These are phyloP conservation scores for Apis dorsata DNA, from an alignment of 1,140 invertebrate genomes.

Conservation along the genomic window DNA sequence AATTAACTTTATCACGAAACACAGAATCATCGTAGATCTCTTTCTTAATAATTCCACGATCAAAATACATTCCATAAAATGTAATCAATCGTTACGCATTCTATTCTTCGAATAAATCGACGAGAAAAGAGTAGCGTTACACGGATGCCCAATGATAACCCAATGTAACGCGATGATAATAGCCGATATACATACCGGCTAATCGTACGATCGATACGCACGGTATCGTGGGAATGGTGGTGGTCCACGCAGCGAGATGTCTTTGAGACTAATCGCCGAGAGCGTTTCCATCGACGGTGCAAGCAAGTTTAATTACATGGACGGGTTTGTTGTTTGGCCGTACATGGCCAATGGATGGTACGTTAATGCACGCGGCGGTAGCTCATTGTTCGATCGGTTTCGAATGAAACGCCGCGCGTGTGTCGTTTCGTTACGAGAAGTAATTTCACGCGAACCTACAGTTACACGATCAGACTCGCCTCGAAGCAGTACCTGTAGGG, in stretches of 20 bases:
- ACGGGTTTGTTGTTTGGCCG: not conserved
- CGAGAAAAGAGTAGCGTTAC: not conserved
- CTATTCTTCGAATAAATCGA: too few relatives aligned
- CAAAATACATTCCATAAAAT: too few relatives aligned
- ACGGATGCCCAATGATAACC: slow-evolving; percentile 26
- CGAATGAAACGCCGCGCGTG: not conserved
- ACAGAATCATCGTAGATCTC: too few relatives aligned
- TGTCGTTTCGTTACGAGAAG: not conserved
- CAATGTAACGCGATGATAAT: slow-evolving; percentile 38
- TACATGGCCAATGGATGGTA: not conserved
- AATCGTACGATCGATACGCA: slow-evolving; percentile 29
- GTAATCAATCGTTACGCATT: too few relatives aligned
- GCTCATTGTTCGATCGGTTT: not conserved
- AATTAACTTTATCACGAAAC: too few relatives aligned
- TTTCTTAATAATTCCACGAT: too few relatives aligned
- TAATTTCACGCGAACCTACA: not conserved
- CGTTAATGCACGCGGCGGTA: not conserved
- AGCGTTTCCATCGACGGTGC: not conserved
- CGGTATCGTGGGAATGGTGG: not conserved
- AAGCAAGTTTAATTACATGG: not conserved
- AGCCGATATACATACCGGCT: not conserved
- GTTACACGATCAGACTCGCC: too few relatives aligned
- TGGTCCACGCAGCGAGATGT: not conserved
- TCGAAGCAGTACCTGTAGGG: too few relatives aligned
- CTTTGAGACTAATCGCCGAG: slow-evolving; percentile 34